Conservation (phyloP, 1,140 invertebrate genomes). For the Papilio dardanus region DNA sequence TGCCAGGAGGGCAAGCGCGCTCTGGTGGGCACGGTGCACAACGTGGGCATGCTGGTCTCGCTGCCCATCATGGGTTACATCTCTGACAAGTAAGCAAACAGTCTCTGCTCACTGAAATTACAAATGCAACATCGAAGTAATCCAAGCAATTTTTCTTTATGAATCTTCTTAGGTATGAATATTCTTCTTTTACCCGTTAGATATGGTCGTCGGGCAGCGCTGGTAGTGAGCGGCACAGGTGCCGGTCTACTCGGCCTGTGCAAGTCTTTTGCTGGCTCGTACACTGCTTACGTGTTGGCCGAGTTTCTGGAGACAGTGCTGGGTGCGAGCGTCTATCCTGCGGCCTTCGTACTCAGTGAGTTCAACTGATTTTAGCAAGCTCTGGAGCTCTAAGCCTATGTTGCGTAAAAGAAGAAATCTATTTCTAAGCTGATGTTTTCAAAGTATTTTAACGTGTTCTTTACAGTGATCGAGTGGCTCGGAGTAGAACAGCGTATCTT, state of each 20-base stretch:
- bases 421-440: neutral
- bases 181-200: constrained; percentile 43
- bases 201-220: constrained; percentile 84
- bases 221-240: constrained; percentile 83
- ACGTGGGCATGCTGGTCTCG: constrained; percentile 87
- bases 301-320: constrained; percentile 86
- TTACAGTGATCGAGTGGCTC: constrained; percentile 89
- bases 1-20: constrained; percentile 87
- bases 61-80: constrained; percentile 86
- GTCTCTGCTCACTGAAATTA: neutral
- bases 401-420: neutral
- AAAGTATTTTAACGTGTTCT: neutral
- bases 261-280: constrained; percentile 86
- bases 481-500: constrained; percentile 88
- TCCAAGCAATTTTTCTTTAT: no score
- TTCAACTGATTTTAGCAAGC: constrained; percentile 20
- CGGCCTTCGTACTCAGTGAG: constrained; percentile 73
- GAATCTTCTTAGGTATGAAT: neutral
- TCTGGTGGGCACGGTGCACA: constrained; percentile 88
- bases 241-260: constrained; percentile 84
- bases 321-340: constrained; percentile 76
- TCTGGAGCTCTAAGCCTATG: neutral
- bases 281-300: constrained; percentile 84
- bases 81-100: constrained; percentile 84
- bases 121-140: neutral